phyloP scores from a whole-genome alignment of 2,888 invertebrate species.

The Syrphus vitripennis region DNA sequence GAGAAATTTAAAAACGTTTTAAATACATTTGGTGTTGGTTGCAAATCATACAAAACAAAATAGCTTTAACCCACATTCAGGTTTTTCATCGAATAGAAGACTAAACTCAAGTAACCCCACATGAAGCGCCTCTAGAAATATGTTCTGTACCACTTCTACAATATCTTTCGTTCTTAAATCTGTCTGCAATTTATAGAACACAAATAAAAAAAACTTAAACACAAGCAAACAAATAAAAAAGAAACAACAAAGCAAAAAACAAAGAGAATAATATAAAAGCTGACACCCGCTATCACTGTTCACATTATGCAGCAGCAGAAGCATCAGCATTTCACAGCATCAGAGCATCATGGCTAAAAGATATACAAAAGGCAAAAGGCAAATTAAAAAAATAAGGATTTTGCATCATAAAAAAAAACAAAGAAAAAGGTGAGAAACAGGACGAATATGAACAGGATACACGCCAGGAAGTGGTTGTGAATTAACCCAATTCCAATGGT shows the following conservation, averaged over 20 bases:
- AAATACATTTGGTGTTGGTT: background rate
- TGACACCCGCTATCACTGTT: slow-evolving; percentile 53
- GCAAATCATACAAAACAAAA: background rate
- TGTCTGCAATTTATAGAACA: slow-evolving; percentile 53
- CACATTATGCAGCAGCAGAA: slow-evolving; percentile 15
- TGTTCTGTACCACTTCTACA: background rate
- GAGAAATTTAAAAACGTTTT: too few species aligned
- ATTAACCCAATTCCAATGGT: slow-evolving; percentile 58
- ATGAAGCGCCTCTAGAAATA: slow-evolving; percentile 21
- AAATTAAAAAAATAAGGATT: slow-evolving; percentile 24
- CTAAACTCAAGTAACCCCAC: slow-evolving; percentile 54
- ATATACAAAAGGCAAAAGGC: slow-evolving; percentile 41
- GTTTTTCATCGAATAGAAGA: slow-evolving; percentile 1
- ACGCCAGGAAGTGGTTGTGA: slow-evolving; percentile 61
- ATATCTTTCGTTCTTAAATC: slow-evolving; percentile 54
- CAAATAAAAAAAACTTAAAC: slow-evolving; percentile 27
- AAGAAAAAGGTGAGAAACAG: slow-evolving; percentile 28
- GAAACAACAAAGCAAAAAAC: slow-evolving; percentile 11
- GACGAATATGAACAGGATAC: slow-evolving; percentile 6
- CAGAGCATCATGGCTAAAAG: background rate
- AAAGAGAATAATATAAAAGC: slow-evolving; percentile 46
- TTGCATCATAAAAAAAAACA: slow-evolving; percentile 5
- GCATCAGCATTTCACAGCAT: slow-evolving; percentile 5
- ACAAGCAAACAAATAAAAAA: slow-evolving; percentile 15
- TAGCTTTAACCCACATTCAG: slow-evolving; percentile 30